phyloP scores from a whole-genome alignment of 1,140 invertebrate genomes.

The Cotesia typhae region DNA sequence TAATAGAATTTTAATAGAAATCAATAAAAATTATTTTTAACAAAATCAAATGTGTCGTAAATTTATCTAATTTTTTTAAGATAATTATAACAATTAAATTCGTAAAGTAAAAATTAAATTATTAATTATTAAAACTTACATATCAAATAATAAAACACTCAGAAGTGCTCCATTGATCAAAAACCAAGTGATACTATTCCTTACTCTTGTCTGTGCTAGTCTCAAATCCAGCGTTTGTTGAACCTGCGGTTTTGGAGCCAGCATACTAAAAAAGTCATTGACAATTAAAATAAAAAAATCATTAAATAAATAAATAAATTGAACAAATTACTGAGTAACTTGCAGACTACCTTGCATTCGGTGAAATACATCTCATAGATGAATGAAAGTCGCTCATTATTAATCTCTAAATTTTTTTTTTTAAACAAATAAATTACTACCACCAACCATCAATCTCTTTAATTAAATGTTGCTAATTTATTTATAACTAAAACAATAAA shows the following conservation, averaged over 20 bases:
- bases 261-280: slow-evolving; percentile 43
- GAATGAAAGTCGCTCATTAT: slow-evolving; percentile 56
- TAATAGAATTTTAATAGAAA: too few species aligned
- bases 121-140: slow-evolving; percentile 43
- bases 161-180: slow-evolving; percentile 52
- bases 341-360: slow-evolving; percentile 51
- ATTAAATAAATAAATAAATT: slow-evolving; percentile 6
- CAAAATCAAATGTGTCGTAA: too few species aligned
- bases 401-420: neutral
- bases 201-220: slow-evolving; percentile 51
- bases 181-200: slow-evolving; percentile 55
- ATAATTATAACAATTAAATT: neutral
- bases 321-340: neutral
- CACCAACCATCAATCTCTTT: too few species aligned
- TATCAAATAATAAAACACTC: slow-evolving; percentile 51
- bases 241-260: slow-evolving; percentile 57
- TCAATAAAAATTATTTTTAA: too few species aligned
- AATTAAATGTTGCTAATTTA: too few species aligned
- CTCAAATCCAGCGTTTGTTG: slow-evolving; percentile 52
- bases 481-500: too few species aligned
- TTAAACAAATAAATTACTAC: too few species aligned
- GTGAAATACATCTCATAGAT: slow-evolving; percentile 54
- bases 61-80: too few species aligned
- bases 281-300: neutral
- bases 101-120: neutral